Base-by-base conservation (phyloP, 2,113 vertebrate genomes). In the Oryzias celebensis region DNA sequence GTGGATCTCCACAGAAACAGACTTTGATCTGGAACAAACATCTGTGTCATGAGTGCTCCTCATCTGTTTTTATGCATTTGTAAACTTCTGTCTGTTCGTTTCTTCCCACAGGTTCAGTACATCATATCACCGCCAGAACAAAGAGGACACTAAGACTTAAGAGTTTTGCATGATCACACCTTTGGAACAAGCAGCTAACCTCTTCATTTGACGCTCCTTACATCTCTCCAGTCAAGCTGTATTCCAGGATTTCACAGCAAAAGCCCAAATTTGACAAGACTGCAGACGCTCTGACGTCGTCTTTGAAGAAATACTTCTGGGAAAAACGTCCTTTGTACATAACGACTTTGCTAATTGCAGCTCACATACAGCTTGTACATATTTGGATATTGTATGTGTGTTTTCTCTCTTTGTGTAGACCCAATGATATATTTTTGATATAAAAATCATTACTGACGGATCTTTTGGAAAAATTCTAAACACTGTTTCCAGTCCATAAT, bases 341-440 rank as follows among this genome's bases (percentile, higher is more conserved):
- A 90, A 84, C 68, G 80, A 81, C 81, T 87, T 89, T 87, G 77
- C 83, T 81, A 62, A 83, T 82, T 76, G 75, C 65, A 45, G 62
- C 80, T 88, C 77, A 71, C 88, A 91, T 88, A 86, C 85, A 86
- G 83, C 77, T 58, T 93, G 90, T 93, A 92, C 73, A 91, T 92
- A 92, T 91, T 91, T 92, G 82, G 52, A 83, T 91, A 85, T 91
- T 87, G 81, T 90, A 84, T 87, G 86, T 89, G 83, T 73, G 62
- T 36, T 81, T 80, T 85, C 75, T 88, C 76, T 87, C 65, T 84
- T 81, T 88, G 85, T 88, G 87, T 91, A 87, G 86, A 89, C 85
- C 75, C 49, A 78, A 75, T 86, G 77, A 87, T 91, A 91, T 92
- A 92, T 92, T 91, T 92, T 92, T 92, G 85, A 92, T 91, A 92